Percentiles rank a stretch among this genome's conserved stretches.
Evolutionary conservation across 2,888 invertebrate species (phyloP).

Genomic region (Phyto melanocephala): DNA sequence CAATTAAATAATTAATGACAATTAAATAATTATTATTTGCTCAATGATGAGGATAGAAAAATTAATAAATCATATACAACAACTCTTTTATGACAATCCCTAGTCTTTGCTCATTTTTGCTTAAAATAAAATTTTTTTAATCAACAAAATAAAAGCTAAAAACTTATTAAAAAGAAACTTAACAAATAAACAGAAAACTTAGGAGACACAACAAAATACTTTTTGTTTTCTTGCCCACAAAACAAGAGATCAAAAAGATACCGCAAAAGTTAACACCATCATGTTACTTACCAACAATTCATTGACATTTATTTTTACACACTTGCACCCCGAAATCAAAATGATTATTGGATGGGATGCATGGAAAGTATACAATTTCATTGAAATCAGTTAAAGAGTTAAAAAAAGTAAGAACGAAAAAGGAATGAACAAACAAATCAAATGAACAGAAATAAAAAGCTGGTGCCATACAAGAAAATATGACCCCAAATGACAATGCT

Average conservation of each 20-base stretch:
- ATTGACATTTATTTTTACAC: constrained; percentile 57
- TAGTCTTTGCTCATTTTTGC: too few relatives aligned
- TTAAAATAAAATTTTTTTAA: too few relatives aligned
- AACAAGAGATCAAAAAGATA: constrained; percentile 59
- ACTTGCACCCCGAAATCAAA: constrained; percentile 49
- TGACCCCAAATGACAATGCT: constrained; percentile 55
- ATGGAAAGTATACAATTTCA: constrained; percentile 58
- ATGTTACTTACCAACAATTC: constrained; percentile 53
- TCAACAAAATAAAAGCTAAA: background rate
- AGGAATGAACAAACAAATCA: background rate
- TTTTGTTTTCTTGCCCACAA: constrained; percentile 25
- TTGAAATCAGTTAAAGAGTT: constrained; percentile 54
- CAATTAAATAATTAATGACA: too few relatives aligned
- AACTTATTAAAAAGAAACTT: constrained; percentile 5
- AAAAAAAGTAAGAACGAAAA: constrained; percentile 29
- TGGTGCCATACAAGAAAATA: constrained; percentile 35
- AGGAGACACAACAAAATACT: constrained; percentile 41
- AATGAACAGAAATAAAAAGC: background rate
- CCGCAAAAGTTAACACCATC: constrained; percentile 57
- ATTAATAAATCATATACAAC: too few relatives aligned
- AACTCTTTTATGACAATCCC: too few relatives aligned
- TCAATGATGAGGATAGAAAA: too few relatives aligned
- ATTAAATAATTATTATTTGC: too few relatives aligned
- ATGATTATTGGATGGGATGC: constrained; percentile 33
- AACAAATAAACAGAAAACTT: background rate